A percentile compares a stretch with the other conserved stretches of the same genome.
phyloP scores from a whole-genome alignment of 2,797 vertebrate species.

The Channa striata region DNA sequence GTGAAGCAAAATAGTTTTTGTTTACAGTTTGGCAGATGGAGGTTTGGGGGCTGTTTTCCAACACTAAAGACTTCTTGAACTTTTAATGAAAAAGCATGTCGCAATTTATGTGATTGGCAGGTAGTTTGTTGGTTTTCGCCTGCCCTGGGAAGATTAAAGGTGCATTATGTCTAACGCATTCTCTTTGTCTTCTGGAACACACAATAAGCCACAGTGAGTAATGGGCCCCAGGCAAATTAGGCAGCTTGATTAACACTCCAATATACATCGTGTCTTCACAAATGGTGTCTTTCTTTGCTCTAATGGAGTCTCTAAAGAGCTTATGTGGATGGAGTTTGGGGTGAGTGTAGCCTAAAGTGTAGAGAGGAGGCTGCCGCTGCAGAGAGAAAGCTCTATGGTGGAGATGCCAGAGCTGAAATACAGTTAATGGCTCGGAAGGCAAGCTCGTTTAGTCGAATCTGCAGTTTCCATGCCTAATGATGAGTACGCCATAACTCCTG shows the following conservation, averaged over 20 bases:
- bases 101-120: conserved; percentile 65
- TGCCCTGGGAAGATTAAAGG: conserved; percentile 55
- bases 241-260: conserved; percentile 73
- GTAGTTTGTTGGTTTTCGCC: conserved; percentile 48
- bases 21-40: conserved; percentile 66
- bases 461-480: conserved; percentile 49
- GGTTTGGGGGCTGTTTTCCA: conserved; percentile 62
- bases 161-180: conserved; percentile 45
- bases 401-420: conserved; percentile 81
- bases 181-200: conserved; percentile 70
- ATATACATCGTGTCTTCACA: conserved; percentile 65
- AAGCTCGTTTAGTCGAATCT: conserved; percentile 76
- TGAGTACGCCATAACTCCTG: conserved; percentile 43
- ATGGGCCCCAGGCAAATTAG: conserved; percentile 67
- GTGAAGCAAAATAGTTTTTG: conserved; percentile 50
- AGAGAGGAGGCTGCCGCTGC: conserved; percentile 19
- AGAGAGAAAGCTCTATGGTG: conserved; percentile 70
- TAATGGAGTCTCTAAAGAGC: conserved; percentile 68
- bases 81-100: conserved; percentile 72
- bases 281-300: conserved; percentile 62
- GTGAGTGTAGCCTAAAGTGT: conserved; percentile 48
- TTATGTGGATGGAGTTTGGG: conserved; percentile 51
- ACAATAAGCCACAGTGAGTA: conserved; percentile 64
- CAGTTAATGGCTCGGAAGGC: conserved; percentile 79
- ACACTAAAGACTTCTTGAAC: conserved; percentile 66